Percentiles rank a stretch among this genome's conserved stretches.
phyloP scores from a whole-genome alignment of 2,113 vertebrate species.

The Xerus inauris region DNA sequence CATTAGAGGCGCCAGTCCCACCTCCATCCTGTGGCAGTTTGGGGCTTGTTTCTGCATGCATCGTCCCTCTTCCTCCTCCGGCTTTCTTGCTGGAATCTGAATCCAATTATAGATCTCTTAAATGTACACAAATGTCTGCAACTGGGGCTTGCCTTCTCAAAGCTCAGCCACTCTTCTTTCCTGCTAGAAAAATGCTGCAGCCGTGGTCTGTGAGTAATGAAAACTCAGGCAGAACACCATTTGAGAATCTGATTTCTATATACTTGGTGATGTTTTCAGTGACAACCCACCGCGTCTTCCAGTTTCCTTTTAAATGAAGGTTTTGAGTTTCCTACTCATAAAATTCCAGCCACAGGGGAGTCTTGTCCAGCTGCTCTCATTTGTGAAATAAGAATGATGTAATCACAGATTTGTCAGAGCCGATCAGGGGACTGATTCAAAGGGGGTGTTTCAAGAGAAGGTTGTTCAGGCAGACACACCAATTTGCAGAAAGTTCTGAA shows the following conservation, averaged over 20 bases:
- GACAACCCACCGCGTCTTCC: background rate
- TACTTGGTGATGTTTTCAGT: background rate
- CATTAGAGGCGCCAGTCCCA: constrained; percentile 22
- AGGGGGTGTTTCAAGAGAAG: background rate
- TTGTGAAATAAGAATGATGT: constrained; percentile 50
- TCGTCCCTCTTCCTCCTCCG: constrained; percentile 75
- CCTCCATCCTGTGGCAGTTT: constrained; percentile 49
- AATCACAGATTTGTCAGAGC: background rate
- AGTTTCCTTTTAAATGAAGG: constrained; percentile 47
- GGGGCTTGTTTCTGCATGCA: constrained; percentile 67
- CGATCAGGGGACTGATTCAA: background rate
- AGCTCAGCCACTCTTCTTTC: constrained; percentile 72
- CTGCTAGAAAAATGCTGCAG: background rate
- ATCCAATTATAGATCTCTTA: constrained; percentile 86
- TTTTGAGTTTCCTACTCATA: constrained; percentile 53
- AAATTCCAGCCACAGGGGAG: background rate
- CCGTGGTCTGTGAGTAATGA: background rate
- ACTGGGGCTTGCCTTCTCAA: constrained; percentile 61
- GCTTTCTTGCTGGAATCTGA: constrained; percentile 83
- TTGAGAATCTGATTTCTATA: background rate
- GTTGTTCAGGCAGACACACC: background rate
- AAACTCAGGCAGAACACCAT: constrained; percentile 34
- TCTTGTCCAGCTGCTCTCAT: background rate
- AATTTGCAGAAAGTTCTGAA: background rate
- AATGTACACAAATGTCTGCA: constrained; percentile 79